These are phyloP conservation scores for Phyllopteryx taeniolatus DNA, from an alignment of 2,113 vertebrate species.

Conservation along the genomic window DNA sequence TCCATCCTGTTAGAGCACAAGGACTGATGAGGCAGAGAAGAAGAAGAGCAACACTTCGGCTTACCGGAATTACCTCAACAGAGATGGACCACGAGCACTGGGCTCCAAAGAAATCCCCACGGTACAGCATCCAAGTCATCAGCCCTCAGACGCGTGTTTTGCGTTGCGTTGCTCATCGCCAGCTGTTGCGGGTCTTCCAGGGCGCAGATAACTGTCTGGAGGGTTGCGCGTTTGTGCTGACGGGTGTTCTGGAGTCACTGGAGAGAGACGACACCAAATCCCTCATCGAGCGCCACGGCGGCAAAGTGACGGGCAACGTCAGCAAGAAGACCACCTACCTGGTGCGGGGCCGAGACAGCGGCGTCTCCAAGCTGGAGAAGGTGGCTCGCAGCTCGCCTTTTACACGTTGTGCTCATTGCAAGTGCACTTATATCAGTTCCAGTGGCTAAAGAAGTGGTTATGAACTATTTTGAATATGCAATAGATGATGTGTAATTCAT, in stretches of 20 bases:
- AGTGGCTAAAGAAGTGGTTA: neutral
- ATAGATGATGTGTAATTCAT: neutral
- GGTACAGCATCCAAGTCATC: slow-evolving; percentile 59
- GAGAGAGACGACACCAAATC: slow-evolving; percentile 91
- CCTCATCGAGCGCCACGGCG: slow-evolving; percentile 91
- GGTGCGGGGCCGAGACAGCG: slow-evolving; percentile 89
- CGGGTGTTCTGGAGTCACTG: slow-evolving; percentile 92
- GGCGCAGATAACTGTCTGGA: slow-evolving; percentile 97
- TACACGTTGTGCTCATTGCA: neutral
- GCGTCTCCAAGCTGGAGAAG: slow-evolving; percentile 89
- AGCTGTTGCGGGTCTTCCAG: slow-evolving; percentile 64
- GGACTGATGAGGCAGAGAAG: slow-evolving; percentile 90
- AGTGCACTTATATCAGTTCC: neutral
- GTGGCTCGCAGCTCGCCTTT: slow-evolving; percentile 50
- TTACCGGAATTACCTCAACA: slow-evolving; percentile 89
- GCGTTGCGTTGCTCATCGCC: slow-evolving; percentile 5
- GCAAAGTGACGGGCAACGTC: slow-evolving; percentile 92
- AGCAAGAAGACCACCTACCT: slow-evolving; percentile 95
- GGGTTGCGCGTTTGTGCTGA: slow-evolving; percentile 91
- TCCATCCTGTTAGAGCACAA: slow-evolving; percentile 60
- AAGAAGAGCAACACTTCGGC: slow-evolving; percentile 83
- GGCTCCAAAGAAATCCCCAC: slow-evolving; percentile 93
- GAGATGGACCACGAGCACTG: slow-evolving; percentile 92
- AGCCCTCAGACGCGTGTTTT: neutral
- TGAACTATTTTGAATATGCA: neutral